Evolutionary conservation across 2,797 vertebrate species (phyloP), one percentile per base, ranked within the genome.

Genomic region (Myotis myotis): DNA sequence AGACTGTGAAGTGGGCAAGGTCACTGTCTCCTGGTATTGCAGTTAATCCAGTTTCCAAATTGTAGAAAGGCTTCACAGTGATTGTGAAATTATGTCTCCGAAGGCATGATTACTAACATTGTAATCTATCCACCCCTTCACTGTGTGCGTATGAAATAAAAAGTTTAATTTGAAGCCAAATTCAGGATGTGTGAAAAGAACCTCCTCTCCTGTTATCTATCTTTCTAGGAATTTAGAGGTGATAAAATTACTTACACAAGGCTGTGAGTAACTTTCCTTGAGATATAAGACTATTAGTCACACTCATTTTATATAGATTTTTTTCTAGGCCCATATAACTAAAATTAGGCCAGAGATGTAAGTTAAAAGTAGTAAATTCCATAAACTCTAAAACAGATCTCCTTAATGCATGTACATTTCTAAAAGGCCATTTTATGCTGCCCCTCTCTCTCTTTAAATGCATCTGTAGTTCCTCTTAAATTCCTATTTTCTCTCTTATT

Each of bases 1-100:
- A 97, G 93, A 91, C 80, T 97, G 80, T 97, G 96, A 98, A 97
- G 49, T 97, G 97, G 97, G 97, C 97, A 98, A 98, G 97, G 97
- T 98, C 97, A 98, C 68, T 71, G 33, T 72, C 83, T 95, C 76
- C 71, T 97, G 62, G 41, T 84, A 30, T 49, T 95, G 60, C 57
- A 79, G 80, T 89, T 95, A 91, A 93, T 96, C 30, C 72, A 76
- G 10, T 78, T 86, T 91, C 57, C 93, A 87, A 95, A 87, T 70
- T 89, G 62, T 74, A 96, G 96, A 97, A 95, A 87, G 75, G 92
- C 82, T 96, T 92, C 7, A 4, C 28, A 79, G 84, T 94, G 95
- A 96, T 85, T 95, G 80, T 87, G 95, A 88, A 8, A 0, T 70
- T 95, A 86, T 93, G 71, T 93, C 57, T 93, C 76, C 92, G 6